Percentiles rank a stretch among this genome's conserved stretches.
Evolutionary conservation across 1,140 invertebrate species (phyloP).

Genomic region (Hirudo medicinalis): DNA sequence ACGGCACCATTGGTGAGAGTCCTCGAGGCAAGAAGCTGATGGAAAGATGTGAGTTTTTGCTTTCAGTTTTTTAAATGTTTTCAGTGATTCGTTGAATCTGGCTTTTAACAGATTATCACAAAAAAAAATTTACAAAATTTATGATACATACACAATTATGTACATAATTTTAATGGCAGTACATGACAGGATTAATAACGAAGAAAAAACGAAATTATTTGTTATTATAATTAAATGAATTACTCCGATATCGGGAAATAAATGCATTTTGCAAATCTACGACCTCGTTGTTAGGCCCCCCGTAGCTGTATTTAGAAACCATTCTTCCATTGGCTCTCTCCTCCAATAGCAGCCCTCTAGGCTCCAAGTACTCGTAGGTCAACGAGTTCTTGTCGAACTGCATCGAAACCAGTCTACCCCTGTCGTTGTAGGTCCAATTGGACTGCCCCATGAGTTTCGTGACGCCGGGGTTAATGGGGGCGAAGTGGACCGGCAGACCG

Average conservation of each 20-base stretch:
- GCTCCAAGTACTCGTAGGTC: slow-evolving; percentile 69
- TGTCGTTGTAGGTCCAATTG: slow-evolving; percentile 58
- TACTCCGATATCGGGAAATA: too few species aligned
- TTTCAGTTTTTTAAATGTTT: too few species aligned
- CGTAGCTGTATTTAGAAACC: slow-evolving; percentile 53
- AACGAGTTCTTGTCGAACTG: slow-evolving; percentile 73
- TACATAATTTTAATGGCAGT: too few species aligned
- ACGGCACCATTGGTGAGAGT: neutral
- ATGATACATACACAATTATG: too few species aligned
- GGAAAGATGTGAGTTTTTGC: neutral
- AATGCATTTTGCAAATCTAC: neutral
- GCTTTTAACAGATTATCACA: too few species aligned
- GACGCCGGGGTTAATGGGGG: slow-evolving; percentile 45
- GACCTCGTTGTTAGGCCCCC: slow-evolving; percentile 28
- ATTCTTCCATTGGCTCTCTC: slow-evolving; percentile 62
- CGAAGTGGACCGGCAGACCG: slow-evolving; percentile 55
- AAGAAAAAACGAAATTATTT: too few species aligned
- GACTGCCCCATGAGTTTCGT: slow-evolving; percentile 52
- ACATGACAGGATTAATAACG: too few species aligned
- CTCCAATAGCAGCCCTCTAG: slow-evolving; percentile 62
- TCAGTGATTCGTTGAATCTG: too few species aligned
- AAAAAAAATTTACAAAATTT: too few species aligned
- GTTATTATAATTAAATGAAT: neutral
- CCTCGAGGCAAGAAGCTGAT: neutral
- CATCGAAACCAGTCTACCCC: slow-evolving; percentile 77